A percentile compares a stretch with the other conserved stretches of the same genome.
Evolutionary conservation across 2,797 vertebrate genomes (phyloP).

Genomic region (Acanthornis magna): DNA sequence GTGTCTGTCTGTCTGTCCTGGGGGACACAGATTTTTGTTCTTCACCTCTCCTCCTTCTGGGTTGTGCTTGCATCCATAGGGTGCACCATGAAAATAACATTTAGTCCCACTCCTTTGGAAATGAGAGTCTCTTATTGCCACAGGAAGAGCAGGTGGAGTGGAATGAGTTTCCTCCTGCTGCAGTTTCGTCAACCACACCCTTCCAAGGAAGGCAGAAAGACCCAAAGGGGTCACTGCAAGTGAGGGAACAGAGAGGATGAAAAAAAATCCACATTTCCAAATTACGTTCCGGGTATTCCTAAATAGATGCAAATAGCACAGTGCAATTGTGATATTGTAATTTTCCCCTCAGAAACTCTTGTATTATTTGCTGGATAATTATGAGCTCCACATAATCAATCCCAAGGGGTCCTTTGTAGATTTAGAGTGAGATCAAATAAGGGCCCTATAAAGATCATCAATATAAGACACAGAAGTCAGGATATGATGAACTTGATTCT

Average conservation of each 20-base stretch:
- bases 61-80: background rate
- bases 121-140: rapidly evolving
- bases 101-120: background rate
- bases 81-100: background rate
- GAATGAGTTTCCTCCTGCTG: background rate
- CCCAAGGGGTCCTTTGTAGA: background rate
- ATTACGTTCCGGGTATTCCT: background rate
- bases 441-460: background rate
- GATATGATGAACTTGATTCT: background rate
- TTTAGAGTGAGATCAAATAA: background rate
- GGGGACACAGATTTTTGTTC: background rate
- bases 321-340: background rate
- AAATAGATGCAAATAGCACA: background rate
- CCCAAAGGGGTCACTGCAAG: background rate
- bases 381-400: background rate
- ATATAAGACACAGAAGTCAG: background rate
- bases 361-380: background rate
- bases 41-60: background rate
- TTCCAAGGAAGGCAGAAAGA: background rate
- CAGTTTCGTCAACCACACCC: background rate
- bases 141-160: background rate
- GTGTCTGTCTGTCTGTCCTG: background rate
- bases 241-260: background rate
- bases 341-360: background rate
- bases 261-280: background rate